These are phyloP conservation scores for Bubo blakistoni DNA, from an alignment of 2,113 vertebrate species.

Conservation along the genomic window DNA sequence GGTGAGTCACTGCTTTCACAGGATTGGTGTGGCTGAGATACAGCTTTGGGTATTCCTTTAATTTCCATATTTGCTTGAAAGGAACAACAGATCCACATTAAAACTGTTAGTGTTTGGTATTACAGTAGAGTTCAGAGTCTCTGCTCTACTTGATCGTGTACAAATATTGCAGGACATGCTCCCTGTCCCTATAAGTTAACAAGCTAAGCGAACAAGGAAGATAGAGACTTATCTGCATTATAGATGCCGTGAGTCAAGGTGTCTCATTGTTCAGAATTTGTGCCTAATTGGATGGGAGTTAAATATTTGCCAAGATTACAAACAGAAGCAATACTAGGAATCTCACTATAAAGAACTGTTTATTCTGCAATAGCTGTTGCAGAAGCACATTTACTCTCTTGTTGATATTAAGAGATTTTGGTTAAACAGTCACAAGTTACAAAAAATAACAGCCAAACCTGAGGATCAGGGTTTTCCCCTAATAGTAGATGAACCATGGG, in stretches of 20 bases:
- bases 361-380: neutral
- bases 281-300: neutral
- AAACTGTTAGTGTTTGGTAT: neutral
- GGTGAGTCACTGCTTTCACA: constrained; percentile 61
- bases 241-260: neutral
- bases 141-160: neutral
- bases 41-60: neutral
- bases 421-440: neutral
- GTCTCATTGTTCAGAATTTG: neutral
- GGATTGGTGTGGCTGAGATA: constrained; percentile 21
- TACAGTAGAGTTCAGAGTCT: neutral
- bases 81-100: constrained; percentile 1
- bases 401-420: neutral
- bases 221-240: neutral
- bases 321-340: neutral
- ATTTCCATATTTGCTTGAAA: constrained; percentile 41
- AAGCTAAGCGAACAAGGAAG: neutral
- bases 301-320: neutral
- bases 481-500: neutral
- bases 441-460: neutral
- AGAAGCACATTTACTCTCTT: neutral
- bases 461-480: neutral
- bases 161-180: neutral
- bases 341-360: neutral
- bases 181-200: neutral